Percentiles rank a stretch among this genome's conserved stretches.
These are phyloP conservation scores for Criorhina ranunculi DNA, from an alignment of 2,888 invertebrate genomes.

Conservation along the genomic window DNA sequence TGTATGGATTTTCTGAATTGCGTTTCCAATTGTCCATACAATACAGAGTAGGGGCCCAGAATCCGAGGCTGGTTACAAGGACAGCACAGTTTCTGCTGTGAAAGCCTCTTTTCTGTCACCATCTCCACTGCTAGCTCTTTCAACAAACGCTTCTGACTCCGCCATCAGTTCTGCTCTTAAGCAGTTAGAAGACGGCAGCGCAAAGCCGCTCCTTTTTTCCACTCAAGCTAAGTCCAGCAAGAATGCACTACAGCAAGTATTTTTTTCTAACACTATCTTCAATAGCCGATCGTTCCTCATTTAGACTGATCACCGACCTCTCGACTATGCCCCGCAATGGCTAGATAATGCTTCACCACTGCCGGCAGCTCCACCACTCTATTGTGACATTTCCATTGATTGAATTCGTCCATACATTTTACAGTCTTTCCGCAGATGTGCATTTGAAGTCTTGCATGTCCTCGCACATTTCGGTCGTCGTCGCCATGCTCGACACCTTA, in stretches of 20 bases:
- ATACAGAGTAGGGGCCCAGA: no score
- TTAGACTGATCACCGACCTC: constrained; percentile 11
- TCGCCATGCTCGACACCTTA: neutral
- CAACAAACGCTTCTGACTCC: constrained; percentile 22
- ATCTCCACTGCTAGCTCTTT: constrained; percentile 11
- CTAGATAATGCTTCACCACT: constrained; percentile 18
- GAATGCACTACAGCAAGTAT: constrained; percentile 12
- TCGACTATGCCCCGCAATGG: neutral
- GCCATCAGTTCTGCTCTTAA: constrained; percentile 12
- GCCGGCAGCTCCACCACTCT: neutral
- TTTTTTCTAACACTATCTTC: constrained; percentile 5
- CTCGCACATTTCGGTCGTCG: constrained; percentile 2
- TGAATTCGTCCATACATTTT: constrained; percentile 1
- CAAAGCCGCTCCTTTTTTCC: constrained; percentile 33
- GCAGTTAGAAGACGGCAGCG: neutral
- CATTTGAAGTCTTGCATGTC: neutral
- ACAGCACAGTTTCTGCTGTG: neutral
- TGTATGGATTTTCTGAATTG: no score
- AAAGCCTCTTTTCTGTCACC: constrained; percentile 15
- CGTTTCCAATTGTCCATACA: no score
- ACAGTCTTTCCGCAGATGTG: neutral
- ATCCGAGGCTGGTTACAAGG: neutral
- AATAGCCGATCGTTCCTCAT: constrained; percentile 14
- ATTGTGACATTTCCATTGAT: constrained; percentile 8
- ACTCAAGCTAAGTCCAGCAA: constrained; percentile 18